phyloP scores from a whole-genome alignment of 2,797 vertebrate genomes.

The Gymnoscopelus braueri region DNA sequence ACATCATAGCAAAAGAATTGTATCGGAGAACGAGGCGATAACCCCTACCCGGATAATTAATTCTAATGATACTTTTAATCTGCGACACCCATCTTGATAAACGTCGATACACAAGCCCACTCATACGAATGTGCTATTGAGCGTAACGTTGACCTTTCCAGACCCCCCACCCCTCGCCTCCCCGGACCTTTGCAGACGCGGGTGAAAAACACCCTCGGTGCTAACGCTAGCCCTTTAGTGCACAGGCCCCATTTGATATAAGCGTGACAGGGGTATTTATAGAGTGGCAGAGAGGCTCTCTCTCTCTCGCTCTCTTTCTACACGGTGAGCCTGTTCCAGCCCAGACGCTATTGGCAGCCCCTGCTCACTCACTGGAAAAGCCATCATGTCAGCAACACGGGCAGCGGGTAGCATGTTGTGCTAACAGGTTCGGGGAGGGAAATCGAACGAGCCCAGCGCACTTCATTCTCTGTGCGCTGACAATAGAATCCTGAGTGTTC shows the following conservation, averaged over 20 bases:
- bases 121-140: constrained; percentile 76
- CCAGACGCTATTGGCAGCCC: constrained; percentile 78
- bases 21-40: constrained; percentile 59
- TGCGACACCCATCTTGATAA: constrained; percentile 73
- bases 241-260: constrained; percentile 76
- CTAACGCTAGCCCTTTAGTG: constrained; percentile 72
- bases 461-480: constrained; percentile 67
- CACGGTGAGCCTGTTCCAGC: constrained; percentile 67
- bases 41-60: constrained; percentile 71
- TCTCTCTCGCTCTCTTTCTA: constrained; percentile 44
- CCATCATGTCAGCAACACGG: constrained; percentile 80
- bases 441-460: constrained; percentile 59
- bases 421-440: constrained; percentile 76
- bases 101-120: constrained; percentile 69
- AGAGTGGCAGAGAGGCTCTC: constrained; percentile 62
- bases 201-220: constrained; percentile 71
- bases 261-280: constrained; percentile 82
- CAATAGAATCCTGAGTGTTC: constrained; percentile 40
- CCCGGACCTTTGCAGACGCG: constrained; percentile 63
- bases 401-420: constrained; percentile 76
- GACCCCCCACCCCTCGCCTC: constrained; percentile 41
- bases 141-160: constrained; percentile 75
- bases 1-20: constrained; percentile 59
- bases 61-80: constrained; percentile 77
- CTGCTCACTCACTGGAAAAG: constrained; percentile 82